Percentiles rank a stretch among this genome's conserved stretches.
Conservation (phyloP, 2,113 vertebrate species). For the Oreochromis spilurus region DNA sequence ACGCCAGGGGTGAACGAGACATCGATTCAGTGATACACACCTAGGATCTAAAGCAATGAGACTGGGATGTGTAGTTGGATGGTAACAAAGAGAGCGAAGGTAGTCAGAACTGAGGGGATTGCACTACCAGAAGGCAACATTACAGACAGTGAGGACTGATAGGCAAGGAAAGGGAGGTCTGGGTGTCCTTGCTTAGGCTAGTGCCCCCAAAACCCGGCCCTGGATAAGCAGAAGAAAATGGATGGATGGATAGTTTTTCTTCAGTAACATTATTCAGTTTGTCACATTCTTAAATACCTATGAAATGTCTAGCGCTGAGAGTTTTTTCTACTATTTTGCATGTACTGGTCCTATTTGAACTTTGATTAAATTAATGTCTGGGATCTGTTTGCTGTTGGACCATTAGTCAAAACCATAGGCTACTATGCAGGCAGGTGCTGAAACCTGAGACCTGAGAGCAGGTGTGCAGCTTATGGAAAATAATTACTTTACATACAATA, state of each 20-base stretch:
- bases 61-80: too few species aligned
- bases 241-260: background rate
- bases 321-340: background rate
- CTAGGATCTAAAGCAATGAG: too few species aligned
- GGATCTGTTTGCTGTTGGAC: background rate
- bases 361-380: background rate
- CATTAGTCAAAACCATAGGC: background rate
- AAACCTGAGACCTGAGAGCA: background rate
- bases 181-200: background rate
- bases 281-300: background rate
- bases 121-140: too few species aligned
- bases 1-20: too few species aligned
- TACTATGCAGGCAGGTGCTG: background rate
- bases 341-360: background rate
- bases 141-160: too few species aligned
- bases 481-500: background rate
- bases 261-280: background rate
- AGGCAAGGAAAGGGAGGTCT: background rate
- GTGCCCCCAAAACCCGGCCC: background rate
- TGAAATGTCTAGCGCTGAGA: background rate
- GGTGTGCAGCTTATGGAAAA: background rate
- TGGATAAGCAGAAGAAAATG: background rate
- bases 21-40: too few species aligned
- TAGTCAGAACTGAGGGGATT: too few species aligned
- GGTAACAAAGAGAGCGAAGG: too few species aligned